phyloP scores from a whole-genome alignment of 1,140 invertebrate genomes.

The Leptinotarsa undecemlineata region DNA sequence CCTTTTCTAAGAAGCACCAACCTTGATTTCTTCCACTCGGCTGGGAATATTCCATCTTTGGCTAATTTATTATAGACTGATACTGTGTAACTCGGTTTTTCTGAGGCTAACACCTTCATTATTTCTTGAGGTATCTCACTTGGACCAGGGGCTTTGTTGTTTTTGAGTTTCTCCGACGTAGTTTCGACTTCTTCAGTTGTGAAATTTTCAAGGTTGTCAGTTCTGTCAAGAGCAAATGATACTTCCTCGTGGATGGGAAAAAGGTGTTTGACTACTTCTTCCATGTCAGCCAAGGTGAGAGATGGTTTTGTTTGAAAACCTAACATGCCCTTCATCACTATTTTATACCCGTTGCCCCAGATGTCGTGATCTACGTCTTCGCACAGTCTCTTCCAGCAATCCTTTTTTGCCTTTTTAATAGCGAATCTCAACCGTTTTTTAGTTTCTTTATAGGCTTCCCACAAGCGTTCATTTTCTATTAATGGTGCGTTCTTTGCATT shows the following conservation, averaged over 20 bases:
- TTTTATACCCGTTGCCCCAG: constrained; percentile 6
- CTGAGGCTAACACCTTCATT: background rate
- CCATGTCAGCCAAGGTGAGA: background rate
- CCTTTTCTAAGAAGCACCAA: background rate
- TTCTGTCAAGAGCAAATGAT: background rate
- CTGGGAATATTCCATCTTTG: background rate
- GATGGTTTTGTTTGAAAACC: background rate
- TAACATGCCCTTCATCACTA: constrained; percentile 9
- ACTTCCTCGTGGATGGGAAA: background rate
- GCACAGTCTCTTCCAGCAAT: constrained; percentile 1
- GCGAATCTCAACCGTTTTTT: background rate
- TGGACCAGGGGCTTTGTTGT: background rate
- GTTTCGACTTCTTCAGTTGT: background rate
- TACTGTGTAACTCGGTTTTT: background rate
- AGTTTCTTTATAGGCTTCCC: background rate
- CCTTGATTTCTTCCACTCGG: background rate
- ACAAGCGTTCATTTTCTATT: background rate
- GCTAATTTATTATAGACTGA: background rate
- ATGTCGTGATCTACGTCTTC: constrained; percentile 5
- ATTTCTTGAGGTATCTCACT: background rate
- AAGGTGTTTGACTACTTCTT: constrained; percentile 9
- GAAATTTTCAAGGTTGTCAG: background rate
- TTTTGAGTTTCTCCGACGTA: background rate
- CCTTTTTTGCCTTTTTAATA: background rate
- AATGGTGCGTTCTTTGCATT: too few species aligned